These are phyloP conservation scores for Chironomus riparius DNA, from an alignment of 2,888 invertebrate genomes.

Conservation along the genomic window DNA sequence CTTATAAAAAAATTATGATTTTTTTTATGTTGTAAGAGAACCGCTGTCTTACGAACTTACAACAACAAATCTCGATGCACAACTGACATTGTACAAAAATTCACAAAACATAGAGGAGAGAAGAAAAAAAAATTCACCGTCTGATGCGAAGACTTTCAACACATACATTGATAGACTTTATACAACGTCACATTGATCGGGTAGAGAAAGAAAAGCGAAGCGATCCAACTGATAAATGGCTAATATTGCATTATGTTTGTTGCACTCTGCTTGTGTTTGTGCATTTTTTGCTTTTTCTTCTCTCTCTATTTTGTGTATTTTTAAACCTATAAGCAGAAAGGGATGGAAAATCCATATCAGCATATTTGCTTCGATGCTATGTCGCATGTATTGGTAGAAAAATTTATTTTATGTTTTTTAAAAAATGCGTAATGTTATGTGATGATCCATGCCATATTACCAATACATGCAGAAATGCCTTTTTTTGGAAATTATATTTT, in stretches of 20 bases:
- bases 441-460: not conserved
- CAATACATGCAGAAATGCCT: not conserved
- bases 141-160: not conserved
- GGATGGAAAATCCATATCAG: slow-evolving; percentile 21
- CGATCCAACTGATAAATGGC: slow-evolving; percentile 23
- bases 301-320: not conserved
- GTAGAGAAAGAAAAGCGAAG: not conserved
- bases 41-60: not conserved
- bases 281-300: slow-evolving; percentile 15
- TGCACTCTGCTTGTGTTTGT: slow-evolving; percentile 13
- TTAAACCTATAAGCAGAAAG: not conserved
- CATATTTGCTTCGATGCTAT: not conserved
- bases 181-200: slow-evolving; percentile 11
- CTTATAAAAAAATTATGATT: not conserved
- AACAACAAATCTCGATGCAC: slow-evolving; percentile 27
- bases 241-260: slow-evolving; percentile 11
- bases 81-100: slow-evolving; percentile 22
- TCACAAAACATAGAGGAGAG: slow-evolving; percentile 7
- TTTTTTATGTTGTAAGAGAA: slow-evolving; percentile 2
- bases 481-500: not conserved
- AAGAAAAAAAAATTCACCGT: not conserved
- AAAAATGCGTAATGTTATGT: slow-evolving; percentile 19
- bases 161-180: not conserved
- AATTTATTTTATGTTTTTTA: not conserved
- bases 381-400: not conserved